Evolutionary conservation across 2,797 vertebrate genomes (phyloP).

Genomic region (Novumbra hubbsi): DNA sequence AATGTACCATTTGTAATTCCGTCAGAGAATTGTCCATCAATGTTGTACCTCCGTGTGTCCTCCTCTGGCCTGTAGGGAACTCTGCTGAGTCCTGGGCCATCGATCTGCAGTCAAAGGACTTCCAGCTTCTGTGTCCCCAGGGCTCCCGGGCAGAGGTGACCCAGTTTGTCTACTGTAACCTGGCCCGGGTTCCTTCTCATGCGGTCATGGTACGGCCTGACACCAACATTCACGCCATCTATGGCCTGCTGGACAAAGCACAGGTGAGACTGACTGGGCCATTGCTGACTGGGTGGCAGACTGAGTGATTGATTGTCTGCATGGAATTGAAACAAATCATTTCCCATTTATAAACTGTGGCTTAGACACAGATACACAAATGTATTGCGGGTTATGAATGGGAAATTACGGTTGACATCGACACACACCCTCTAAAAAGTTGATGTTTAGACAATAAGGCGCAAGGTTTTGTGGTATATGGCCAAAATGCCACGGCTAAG

Average conservation of each 20-base stretch:
- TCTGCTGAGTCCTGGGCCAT: constrained; percentile 78
- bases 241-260: constrained; percentile 85
- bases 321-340: neutral
- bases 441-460: neutral
- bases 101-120: constrained; percentile 74
- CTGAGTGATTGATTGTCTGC: neutral
- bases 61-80: constrained; percentile 70
- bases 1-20: too few relatives aligned
- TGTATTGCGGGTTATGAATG: too few relatives aligned
- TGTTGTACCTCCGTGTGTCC: too few relatives aligned
- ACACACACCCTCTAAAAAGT: neutral
- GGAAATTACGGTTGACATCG: too few relatives aligned
- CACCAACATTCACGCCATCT: constrained; percentile 78
- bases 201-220: constrained; percentile 89
- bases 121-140: constrained; percentile 87
- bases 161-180: constrained; percentile 82
- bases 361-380: too few relatives aligned
- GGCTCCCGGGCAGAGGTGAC: constrained; percentile 80
- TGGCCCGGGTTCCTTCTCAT: constrained; percentile 87
- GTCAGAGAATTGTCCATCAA: too few relatives aligned
- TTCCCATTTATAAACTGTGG: too few relatives aligned
- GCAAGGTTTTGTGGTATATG: too few relatives aligned
- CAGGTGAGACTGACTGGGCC: constrained; percentile 75
- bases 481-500: too few relatives aligned
- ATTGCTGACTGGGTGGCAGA: neutral